Percentiles rank a stretch among this genome's conserved stretches.
phyloP scores from a whole-genome alignment of 2,113 vertebrate species.

The Oriolus oriolus region DNA sequence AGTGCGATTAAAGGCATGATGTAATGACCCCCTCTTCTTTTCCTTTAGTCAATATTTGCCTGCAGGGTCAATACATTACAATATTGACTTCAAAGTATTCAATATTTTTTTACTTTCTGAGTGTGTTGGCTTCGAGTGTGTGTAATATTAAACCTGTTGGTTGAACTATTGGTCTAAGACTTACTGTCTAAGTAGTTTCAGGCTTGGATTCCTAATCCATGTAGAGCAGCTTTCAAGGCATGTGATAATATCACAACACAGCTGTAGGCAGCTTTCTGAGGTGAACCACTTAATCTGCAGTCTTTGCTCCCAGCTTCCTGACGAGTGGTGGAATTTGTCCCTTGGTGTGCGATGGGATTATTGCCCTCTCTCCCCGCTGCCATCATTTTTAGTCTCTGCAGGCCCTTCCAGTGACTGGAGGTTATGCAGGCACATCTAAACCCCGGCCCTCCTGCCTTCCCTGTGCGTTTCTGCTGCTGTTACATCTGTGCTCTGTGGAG shows the following conservation, averaged over 20 bases:
- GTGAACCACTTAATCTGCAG: slow-evolving; percentile 2
- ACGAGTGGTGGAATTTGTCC: background rate
- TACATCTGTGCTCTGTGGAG: background rate
- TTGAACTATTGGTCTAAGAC: slow-evolving; percentile 53
- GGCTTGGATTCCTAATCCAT: slow-evolving; percentile 32
- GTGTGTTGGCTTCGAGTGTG: slow-evolving; percentile 38
- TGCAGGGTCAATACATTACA: slow-evolving; percentile 57
- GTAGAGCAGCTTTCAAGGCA: slow-evolving; percentile 29
- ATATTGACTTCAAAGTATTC: slow-evolving; percentile 70
- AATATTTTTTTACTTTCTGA: slow-evolving; percentile 64
- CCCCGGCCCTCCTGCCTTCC: accelerated
- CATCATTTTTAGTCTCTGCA: background rate
- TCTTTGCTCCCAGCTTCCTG: slow-evolving; percentile 3
- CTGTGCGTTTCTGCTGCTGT: background rate
- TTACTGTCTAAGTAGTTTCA: slow-evolving; percentile 38
- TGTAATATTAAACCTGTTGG: slow-evolving; percentile 57
- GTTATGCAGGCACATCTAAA: background rate
- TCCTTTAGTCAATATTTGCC: slow-evolving; percentile 77
- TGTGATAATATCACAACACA: slow-evolving; percentile 41
- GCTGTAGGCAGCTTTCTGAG: slow-evolving; percentile 38
- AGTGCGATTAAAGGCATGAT: slow-evolving; percentile 62
- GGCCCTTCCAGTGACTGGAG: background rate
- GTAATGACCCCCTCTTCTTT: slow-evolving; percentile 68
- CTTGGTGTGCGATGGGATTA: background rate
- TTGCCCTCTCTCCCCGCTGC: background rate